Percentiles rank a stretch among this genome's conserved stretches.
phyloP scores from a whole-genome alignment of 2,888 invertebrate species.

The Epistrophe eligans region DNA sequence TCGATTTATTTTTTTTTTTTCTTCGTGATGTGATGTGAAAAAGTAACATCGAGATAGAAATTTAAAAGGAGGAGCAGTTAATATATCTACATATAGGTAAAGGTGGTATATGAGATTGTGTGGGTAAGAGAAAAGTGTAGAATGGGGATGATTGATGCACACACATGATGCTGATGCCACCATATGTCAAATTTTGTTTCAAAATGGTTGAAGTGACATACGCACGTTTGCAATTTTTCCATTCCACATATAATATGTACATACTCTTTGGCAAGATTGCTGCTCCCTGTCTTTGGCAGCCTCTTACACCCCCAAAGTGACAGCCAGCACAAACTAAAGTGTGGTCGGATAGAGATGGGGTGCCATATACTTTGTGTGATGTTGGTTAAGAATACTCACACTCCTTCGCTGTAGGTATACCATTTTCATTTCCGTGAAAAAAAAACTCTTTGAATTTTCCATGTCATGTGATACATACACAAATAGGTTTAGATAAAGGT shows the following conservation, averaged over 20 bases:
- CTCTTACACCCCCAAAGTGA: constrained; percentile 41
- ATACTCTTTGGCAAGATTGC: constrained; percentile 18
- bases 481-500: constrained; percentile 16
- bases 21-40: not conserved
- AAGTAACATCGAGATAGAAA: not conserved
- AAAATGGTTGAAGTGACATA: constrained; percentile 72
- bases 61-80: constrained; percentile 11
- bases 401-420: constrained; percentile 31
- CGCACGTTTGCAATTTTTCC: constrained; percentile 68
- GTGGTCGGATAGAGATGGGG: constrained; percentile 26
- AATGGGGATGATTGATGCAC: constrained; percentile 66
- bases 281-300: constrained; percentile 41
- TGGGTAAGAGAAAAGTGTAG: not conserved
- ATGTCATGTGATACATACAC: constrained; percentile 61
- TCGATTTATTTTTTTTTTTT: constrained; percentile 31
- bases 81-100: not conserved
- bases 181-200: constrained; percentile 66
- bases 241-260: not conserved
- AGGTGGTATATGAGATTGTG: not conserved
- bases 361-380: constrained; percentile 15
- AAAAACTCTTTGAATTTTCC: constrained; percentile 75
- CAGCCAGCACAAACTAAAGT: constrained; percentile 59
- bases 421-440: constrained; percentile 70
- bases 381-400: constrained; percentile 55
- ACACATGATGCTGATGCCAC: constrained; percentile 68